These are phyloP conservation scores for Gallinago stenura DNA, from an alignment of 2,797 vertebrate species.

Conservation along the genomic window DNA sequence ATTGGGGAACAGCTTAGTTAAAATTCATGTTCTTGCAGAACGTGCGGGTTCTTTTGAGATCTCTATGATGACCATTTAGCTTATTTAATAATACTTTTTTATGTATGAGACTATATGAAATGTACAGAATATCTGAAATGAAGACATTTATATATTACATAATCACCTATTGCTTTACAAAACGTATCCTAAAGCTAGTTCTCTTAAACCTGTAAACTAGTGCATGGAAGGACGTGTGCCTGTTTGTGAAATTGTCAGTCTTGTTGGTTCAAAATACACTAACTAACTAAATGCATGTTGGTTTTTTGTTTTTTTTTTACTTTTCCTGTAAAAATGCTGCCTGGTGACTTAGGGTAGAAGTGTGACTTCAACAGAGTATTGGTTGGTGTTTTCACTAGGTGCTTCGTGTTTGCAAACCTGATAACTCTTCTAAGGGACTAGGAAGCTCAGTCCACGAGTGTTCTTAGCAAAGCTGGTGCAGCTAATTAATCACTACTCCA, in stretches of 20 bases:
- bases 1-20: not conserved
- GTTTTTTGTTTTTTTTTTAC: not conserved
- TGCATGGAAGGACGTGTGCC: rapidly evolving
- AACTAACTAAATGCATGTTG: not conserved
- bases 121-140: not conserved
- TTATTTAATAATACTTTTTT: not conserved
- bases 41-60: not conserved
- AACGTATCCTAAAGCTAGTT: not conserved
- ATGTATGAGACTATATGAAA: not conserved
- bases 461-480: slow-evolving; percentile 73
- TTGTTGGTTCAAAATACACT: not conserved
- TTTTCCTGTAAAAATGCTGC: not conserved
- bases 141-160: not conserved
- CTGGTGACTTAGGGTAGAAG: not conserved
- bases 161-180: not conserved
- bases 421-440: slow-evolving; percentile 64
- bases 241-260: not conserved
- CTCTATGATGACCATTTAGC: not conserved
- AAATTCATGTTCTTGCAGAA: not conserved
- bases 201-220: not conserved
- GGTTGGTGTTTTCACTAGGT: not conserved
- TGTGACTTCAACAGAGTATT: not conserved
- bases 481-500: slow-evolving; percentile 81
- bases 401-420: not conserved
- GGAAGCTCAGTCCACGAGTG: slow-evolving; percentile 68